Evolutionary conservation across 2,113 vertebrate genomes (phyloP).

Genomic region (Chrysochloris asiatica): DNA sequence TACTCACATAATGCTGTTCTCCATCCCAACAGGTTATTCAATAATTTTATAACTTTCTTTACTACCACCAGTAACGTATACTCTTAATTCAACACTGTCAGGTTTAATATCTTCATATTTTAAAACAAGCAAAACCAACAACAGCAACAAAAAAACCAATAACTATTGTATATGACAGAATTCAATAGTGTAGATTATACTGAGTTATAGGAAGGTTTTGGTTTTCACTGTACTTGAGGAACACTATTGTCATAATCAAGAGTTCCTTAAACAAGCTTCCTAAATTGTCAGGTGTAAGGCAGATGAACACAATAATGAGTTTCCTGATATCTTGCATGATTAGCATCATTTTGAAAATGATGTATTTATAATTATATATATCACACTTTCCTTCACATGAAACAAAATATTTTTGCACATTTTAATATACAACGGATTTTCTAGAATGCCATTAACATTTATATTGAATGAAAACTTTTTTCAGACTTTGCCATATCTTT

Average conservation of each 20-base stretch:
- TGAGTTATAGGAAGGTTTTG: not conserved
- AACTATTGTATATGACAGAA: not conserved
- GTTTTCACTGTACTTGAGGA: not conserved
- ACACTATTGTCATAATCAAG: not conserved
- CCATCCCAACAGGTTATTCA: too few relatives aligned
- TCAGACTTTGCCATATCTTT: too few relatives aligned
- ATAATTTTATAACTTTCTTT: not conserved
- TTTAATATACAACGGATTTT: not conserved
- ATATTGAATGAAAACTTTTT: not conserved
- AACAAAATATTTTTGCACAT: not conserved
- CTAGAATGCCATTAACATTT: not conserved
- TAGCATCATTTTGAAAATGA: not conserved
- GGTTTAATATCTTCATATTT: not conserved
- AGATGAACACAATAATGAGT: not conserved
- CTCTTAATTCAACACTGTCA: not conserved
- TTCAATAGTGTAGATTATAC: not conserved
- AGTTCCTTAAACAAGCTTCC: not conserved
- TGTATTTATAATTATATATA: not conserved
- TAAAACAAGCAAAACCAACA: not conserved
- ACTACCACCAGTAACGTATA: not conserved
- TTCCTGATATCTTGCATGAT: not conserved
- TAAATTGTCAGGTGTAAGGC: accelerated
- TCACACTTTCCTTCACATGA: not conserved
- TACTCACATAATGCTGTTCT: too few relatives aligned
- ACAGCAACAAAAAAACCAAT: too few relatives aligned